Evolutionary conservation across 2,888 invertebrate species (phyloP).

Genomic region (Nomada hirtipes): DNA sequence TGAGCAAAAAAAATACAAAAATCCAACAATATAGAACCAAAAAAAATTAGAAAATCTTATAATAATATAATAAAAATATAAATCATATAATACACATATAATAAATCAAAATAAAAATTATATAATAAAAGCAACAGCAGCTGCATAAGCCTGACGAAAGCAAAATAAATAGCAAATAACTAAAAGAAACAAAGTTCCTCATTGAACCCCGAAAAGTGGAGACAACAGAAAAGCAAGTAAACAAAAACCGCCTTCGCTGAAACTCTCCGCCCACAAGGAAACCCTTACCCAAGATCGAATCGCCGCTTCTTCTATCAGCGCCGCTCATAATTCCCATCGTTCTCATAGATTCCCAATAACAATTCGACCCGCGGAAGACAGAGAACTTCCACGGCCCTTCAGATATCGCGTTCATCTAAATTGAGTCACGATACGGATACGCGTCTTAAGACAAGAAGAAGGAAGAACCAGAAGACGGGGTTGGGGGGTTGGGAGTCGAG

Average conservation of each 20-base stretch:
- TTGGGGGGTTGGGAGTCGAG: background rate
- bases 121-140: too few species aligned
- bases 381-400: slow-evolving; percentile 12
- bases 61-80: too few species aligned
- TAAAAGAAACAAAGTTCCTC: background rate
- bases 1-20: too few species aligned
- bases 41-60: too few species aligned
- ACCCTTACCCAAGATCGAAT: slow-evolving; percentile 3
- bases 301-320: background rate
- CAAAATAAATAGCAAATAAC: too few species aligned
- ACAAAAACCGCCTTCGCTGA: background rate
- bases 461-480: background rate
- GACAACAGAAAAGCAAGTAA: background rate
- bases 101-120: too few species aligned
- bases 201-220: background rate
- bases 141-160: too few species aligned
- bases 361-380: slow-evolving; percentile 23
- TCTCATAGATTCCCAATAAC: slow-evolving; percentile 31
- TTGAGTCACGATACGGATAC: slow-evolving; percentile 58
- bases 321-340: slow-evolving; percentile 12
- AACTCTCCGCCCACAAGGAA: background rate
- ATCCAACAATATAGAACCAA: too few species aligned
- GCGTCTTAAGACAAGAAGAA: slow-evolving; percentile 27
- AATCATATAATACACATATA: too few species aligned
- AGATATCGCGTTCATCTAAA: slow-evolving; percentile 49